A percentile compares a stretch with the other conserved stretches of the same genome.
These are phyloP conservation scores for Gymnocephalus cernua DNA, from an alignment of 2,113 vertebrate genomes.

Conservation along the genomic window DNA sequence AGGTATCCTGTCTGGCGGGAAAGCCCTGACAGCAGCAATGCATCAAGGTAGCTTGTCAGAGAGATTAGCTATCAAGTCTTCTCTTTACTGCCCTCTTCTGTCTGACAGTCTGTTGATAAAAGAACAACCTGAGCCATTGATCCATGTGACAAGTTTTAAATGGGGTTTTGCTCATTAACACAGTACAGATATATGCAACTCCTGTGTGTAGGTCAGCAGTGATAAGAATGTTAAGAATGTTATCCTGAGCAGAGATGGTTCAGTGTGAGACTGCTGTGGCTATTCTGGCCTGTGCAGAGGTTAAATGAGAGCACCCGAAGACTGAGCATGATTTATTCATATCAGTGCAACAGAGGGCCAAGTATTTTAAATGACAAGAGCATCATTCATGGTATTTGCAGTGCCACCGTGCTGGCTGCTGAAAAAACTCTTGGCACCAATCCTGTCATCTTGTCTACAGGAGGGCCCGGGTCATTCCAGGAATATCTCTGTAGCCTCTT, in stretches of 20 bases:
- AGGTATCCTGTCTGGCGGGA: not conserved
- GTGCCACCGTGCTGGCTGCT: constrained; percentile 56
- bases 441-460: constrained; percentile 57
- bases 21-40: not conserved
- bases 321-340: constrained; percentile 65
- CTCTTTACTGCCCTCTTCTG: constrained; percentile 60
- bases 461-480: constrained; percentile 26
- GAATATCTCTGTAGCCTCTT: constrained; percentile 44
- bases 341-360: constrained; percentile 55
- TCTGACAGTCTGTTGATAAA: not conserved
- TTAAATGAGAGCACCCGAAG: constrained; percentile 32
- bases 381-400: constrained; percentile 70
- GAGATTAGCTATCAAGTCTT: not conserved
- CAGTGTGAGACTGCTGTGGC: constrained; percentile 11
- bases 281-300: constrained; percentile 23
- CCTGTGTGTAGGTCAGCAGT: not conserved
- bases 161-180: constrained; percentile 2
- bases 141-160: not conserved
- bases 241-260: not conserved
- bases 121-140: not conserved
- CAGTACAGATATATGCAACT: not conserved
- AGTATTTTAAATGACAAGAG: constrained; percentile 64
- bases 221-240: not conserved
- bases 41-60: not conserved
- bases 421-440: constrained; percentile 58